Evolutionary conservation across 2,113 vertebrate species (phyloP), one percentile per base, ranked within the genome.

Genomic region (Psittacus erithacus): DNA sequence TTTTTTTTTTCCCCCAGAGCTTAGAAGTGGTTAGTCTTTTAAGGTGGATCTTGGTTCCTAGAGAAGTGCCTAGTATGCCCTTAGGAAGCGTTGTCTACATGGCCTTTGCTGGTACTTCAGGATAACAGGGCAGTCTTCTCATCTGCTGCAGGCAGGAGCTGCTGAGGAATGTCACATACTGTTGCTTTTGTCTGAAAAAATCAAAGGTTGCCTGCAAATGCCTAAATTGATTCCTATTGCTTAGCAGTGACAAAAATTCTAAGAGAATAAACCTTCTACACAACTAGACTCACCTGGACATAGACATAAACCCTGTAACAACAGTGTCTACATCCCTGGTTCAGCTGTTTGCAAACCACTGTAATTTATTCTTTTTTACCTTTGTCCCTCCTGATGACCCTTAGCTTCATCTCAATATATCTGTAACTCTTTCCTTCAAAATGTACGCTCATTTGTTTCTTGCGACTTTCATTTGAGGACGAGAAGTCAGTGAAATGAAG

Each of bases 11-110:
- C 57, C 44, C 69, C 41, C 4, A 2, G 41, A 49, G n/a, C 17
- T 88, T 27, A 59, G 28, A 86, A 94, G 50, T n/a, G 14, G 22
- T 74, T 70, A 15, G 25, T 53, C 22, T 64, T 47, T 57, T 31
- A 67, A 39, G 27, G n/a, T 28, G 76, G 71, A 76, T 20, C 3
- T 82, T 11, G 25, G 53, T 79, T 82, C 59, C 53, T 50, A 55
- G 47, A 73, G 75, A 22, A 62, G 63, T 88, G 20, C 44, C 55
- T 27, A 11, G 20, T 29, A 9, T 3, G 2, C 1, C 7, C 41
- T 76, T n/a, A 7, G 6, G 39, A 31, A 73, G 20, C 11, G 1
- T n/a, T 68, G 11, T 39, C 24, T n/a, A 0, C 2, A 0, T 22
- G 6, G 50, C 46, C 50, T 43, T 89, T 63, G 24, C 91, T 59